phyloP scores from a whole-genome alignment of 2,797 vertebrate genomes.

The Urosaurus nigricauda region DNA sequence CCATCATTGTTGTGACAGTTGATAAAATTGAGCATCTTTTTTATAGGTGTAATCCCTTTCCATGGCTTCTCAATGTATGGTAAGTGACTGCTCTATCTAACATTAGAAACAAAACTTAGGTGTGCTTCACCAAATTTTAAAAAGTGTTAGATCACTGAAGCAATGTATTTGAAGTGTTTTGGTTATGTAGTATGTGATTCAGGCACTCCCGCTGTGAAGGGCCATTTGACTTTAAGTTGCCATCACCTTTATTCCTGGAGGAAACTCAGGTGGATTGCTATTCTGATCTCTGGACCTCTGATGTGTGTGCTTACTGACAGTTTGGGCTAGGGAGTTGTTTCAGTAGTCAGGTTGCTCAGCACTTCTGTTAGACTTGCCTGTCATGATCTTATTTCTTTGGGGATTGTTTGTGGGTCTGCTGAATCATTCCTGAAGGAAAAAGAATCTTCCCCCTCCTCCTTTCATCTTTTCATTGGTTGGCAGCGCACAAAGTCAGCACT shows the following conservation, averaged over 20 bases:
- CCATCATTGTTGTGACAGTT: accelerated
- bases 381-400: no score
- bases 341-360: no score
- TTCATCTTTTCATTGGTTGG: background rate
- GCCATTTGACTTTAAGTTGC: background rate
- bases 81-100: conserved; percentile 80
- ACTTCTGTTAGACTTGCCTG: background rate
- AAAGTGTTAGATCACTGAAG: background rate
- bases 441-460: no score
- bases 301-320: background rate
- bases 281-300: background rate
- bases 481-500: background rate
- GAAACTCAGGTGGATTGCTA: background rate
- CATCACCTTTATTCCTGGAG: background rate
- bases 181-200: background rate
- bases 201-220: background rate
- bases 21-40: conserved; percentile 45
- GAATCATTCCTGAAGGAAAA: background rate
- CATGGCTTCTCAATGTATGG: conserved; percentile 99
- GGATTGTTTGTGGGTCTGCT: background rate
- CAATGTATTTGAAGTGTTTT: background rate
- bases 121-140: background rate
- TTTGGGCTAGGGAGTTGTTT: background rate
- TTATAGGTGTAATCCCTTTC: conserved; percentile 95
- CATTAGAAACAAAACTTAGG: conserved; percentile 19